Conservation (phyloP, 2,888 invertebrate genomes). For the Dicyrtoma fusca region DNA sequence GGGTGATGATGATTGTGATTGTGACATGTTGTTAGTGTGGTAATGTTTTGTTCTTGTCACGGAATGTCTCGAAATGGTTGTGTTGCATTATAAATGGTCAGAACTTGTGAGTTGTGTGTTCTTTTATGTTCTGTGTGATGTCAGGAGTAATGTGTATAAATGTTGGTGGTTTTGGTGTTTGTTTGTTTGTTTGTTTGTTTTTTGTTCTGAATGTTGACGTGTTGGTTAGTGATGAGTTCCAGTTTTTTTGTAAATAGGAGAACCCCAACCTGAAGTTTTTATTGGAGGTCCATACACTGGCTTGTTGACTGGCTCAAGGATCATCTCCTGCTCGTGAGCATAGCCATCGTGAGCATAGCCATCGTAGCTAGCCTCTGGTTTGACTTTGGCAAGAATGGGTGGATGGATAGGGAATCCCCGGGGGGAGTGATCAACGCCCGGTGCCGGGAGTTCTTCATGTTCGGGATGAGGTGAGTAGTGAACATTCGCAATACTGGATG, state of each 20-base stretch:
- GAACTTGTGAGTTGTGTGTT: no score
- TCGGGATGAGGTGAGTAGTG: constrained; percentile 53
- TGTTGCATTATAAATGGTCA: no score
- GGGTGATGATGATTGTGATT: no score
- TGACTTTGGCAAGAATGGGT: constrained; percentile 28
- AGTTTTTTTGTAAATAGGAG: constrained; percentile 33
- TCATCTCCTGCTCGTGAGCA: constrained; percentile 19
- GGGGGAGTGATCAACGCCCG: constrained; percentile 52
- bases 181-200: background rate
- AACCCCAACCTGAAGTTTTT: constrained; percentile 54
- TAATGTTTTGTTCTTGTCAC: no score
- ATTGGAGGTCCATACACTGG: constrained; percentile 44
- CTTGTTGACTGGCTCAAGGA: constrained; percentile 32
- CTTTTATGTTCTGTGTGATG: no score
- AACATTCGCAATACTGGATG: constrained; percentile 53
- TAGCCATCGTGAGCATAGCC: background rate
- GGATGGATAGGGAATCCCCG: constrained; percentile 44
- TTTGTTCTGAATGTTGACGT: no score
- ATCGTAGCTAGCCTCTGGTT: background rate
- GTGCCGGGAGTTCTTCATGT: constrained; percentile 49
- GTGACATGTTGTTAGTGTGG: no score
- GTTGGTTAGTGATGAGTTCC: constrained; percentile 31
- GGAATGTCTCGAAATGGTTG: no score
- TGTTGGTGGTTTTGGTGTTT: background rate
- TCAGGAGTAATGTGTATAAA: no score